Conservation (phyloP, 2,888 invertebrate species). For the Patella caerulea region DNA sequence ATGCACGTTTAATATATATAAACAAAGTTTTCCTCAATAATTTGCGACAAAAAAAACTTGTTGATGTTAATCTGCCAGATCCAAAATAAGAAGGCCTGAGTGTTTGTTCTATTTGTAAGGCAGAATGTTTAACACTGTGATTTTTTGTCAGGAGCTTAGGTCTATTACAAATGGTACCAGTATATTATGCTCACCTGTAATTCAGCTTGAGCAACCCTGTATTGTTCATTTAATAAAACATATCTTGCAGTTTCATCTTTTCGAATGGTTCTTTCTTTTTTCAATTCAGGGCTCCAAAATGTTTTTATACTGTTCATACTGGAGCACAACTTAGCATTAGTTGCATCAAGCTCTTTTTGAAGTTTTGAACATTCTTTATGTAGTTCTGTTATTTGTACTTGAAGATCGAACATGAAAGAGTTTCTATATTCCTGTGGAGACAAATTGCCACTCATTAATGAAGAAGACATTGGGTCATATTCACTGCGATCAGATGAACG, state of each 20-base stretch:
- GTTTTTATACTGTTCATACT: slow-evolving; percentile 99
- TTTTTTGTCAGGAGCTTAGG: too few relatives aligned
- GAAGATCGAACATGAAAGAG: slow-evolving; percentile 67
- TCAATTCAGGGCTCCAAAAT: slow-evolving; percentile 99
- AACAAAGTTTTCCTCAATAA: too few relatives aligned
- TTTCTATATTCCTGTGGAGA: slow-evolving; percentile 52
- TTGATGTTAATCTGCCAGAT: too few relatives aligned
- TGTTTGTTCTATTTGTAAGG: too few relatives aligned
- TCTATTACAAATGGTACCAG: too few relatives aligned
- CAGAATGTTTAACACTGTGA: too few relatives aligned
- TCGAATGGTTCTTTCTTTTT: slow-evolving; percentile 94
- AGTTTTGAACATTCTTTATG: slow-evolving; percentile 90
- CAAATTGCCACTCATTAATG: slow-evolving; percentile 31
- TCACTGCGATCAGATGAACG: slow-evolving; percentile 60
- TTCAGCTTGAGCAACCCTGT: slow-evolving; percentile 94
- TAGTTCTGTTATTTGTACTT: slow-evolving; percentile 90
- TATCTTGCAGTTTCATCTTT: slow-evolving; percentile 99
- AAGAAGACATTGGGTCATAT: slow-evolving; percentile 40
- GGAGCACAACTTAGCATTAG: slow-evolving; percentile 97
- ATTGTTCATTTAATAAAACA: slow-evolving; percentile 95
- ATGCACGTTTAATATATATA: too few relatives aligned
- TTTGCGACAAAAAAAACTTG: too few relatives aligned
- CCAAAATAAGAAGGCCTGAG: too few relatives aligned
- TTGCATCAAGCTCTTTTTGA: slow-evolving; percentile 75
- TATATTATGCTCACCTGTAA: slow-evolving; percentile 83